Evolutionary conservation across 2,888 invertebrate genomes (phyloP), one percentile per base, ranked within the genome.

Genomic region (Orthosia incerta): DNA sequence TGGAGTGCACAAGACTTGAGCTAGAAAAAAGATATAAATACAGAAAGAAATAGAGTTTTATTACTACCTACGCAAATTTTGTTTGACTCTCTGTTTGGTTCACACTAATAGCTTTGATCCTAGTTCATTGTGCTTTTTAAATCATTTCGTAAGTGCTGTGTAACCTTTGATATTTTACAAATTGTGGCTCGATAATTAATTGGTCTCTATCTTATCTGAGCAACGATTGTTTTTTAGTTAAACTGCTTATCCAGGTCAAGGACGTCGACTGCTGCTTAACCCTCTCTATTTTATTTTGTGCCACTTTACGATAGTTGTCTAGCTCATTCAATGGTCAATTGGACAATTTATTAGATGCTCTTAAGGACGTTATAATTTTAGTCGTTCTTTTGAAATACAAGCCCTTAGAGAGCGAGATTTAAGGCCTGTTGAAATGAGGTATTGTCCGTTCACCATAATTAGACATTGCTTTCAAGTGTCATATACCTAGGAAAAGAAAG

Each of bases 241-340:
- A 84, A 71, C 71, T 55, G 63, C 46, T 62, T 62, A 78, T 76
- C 63, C 53, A 16, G 85, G 76, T 70, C 83, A 85, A 77, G 85
- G 74, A 46, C 55, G 46, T 20, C 18, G 15, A 71, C 60, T 70
- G 56, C 23, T 66, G 68, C 72, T 64, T 63, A 76, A 74, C 65
- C 67, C 60, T 63, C 59, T 70, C 71, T 79, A 66, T 64, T 69
- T 51, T 48, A 26, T 55, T 31, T 66, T 69, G 46, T 62, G 45
- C 53, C 20, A 57, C 50, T 75, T 69, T 48, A 23, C n/a, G 45
- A 26, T 23, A 5, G 56, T 55, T 67, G 59, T 59, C 59, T 60
- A 64, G 55, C 39, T 53, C 59, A 39, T 57, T 50, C 50, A 74
- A 50, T 60, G 20, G 55, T 55, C 39, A 69, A 20, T 55, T 26